Percentiles rank a stretch among this genome's conserved stretches.
phyloP scores from a whole-genome alignment of 2,888 invertebrate species.

The Patella depressa region DNA sequence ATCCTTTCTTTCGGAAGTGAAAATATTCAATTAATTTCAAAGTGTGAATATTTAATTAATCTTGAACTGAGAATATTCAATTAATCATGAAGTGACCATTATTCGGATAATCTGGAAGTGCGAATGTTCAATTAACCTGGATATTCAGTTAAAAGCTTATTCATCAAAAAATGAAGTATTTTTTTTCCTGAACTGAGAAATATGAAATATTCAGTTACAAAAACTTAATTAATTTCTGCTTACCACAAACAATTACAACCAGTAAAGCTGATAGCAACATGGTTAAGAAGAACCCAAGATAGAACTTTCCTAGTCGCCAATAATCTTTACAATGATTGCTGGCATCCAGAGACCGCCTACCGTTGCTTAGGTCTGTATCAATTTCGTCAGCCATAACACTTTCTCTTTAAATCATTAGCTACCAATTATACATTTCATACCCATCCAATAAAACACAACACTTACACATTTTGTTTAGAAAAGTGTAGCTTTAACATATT shows the following conservation, averaged over 20 bases:
- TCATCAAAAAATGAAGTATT: no score
- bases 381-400: slow-evolving; percentile 5
- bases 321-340: slow-evolving; percentile 4
- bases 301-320: slow-evolving; percentile 10
- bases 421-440: background rate
- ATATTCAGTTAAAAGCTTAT: no score
- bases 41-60: no score
- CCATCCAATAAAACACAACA: background rate
- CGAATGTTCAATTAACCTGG: no score
- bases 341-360: background rate
- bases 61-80: no score
- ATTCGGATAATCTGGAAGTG: no score
- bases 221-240: slow-evolving; percentile 13
- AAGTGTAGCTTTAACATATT: background rate
- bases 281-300: slow-evolving; percentile 6
- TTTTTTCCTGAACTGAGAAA: background rate
- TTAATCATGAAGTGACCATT: no score
- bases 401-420: background rate
- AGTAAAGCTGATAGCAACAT: slow-evolving; percentile 17
- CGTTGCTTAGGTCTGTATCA: background rate
- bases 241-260: slow-evolving; percentile 20
- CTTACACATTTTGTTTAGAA: background rate
- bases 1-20: no score
- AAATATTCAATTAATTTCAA: no score
- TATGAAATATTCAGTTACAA: background rate